Conservation (phyloP, 2,888 invertebrate genomes). For the Lithophane semibrunnea region DNA sequence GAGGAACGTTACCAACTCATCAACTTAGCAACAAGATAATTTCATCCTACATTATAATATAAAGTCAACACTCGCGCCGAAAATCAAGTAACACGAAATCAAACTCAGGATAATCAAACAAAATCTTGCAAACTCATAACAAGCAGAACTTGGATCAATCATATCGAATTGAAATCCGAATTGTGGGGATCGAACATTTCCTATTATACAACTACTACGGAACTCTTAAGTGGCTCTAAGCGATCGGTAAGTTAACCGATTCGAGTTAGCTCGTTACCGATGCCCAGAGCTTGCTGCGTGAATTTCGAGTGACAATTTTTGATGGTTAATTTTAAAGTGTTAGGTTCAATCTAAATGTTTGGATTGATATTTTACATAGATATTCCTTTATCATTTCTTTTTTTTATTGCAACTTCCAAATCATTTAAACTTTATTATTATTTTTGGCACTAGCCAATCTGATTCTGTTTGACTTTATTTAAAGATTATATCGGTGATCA, state of each 20-base stretch:
- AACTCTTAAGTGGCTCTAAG: slow-evolving; percentile 72
- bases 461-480: too few species aligned
- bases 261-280: slow-evolving; percentile 75
- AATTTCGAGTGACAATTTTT: slow-evolving; percentile 60
- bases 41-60: slow-evolving; percentile 20
- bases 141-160: slow-evolving; percentile 65
- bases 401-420: neutral
- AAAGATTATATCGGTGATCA: too few species aligned
- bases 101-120: slow-evolving; percentile 40
- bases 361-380: neutral
- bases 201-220: slow-evolving; percentile 71
- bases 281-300: slow-evolving; percentile 65
- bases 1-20: slow-evolving; percentile 15
- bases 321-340: slow-evolving; percentile 34
- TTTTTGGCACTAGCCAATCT: too few species aligned
- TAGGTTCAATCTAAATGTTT: neutral
- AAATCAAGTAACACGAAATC: slow-evolving; percentile 40
- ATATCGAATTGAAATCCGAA: slow-evolving; percentile 65
- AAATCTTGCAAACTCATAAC: slow-evolving; percentile 66
- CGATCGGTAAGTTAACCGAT: slow-evolving; percentile 76
- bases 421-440: too few species aligned
- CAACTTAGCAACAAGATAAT: slow-evolving; percentile 33
- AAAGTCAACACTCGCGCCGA: slow-evolving; percentile 29
- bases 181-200: slow-evolving; percentile 68
- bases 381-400: neutral